Conservation (phyloP, 2,113 vertebrate species). For the Poicephalus gulielmi region DNA sequence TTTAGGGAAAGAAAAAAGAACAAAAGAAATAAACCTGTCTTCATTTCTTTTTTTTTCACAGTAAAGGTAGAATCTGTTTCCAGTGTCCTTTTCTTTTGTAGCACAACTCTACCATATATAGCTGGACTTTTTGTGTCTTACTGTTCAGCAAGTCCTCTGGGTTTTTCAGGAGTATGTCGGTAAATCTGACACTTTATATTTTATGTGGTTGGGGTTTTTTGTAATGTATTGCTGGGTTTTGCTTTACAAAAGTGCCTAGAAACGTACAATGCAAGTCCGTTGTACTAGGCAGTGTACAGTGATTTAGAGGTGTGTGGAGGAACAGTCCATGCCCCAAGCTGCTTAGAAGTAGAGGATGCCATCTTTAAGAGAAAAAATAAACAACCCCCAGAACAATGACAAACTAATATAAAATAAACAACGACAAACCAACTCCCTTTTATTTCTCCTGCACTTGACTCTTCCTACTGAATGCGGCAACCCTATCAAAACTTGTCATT, state of each 20-base stretch:
- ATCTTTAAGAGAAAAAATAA: neutral
- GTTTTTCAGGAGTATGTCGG: neutral
- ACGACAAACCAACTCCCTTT: neutral
- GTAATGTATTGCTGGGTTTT: neutral
- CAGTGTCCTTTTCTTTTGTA: neutral
- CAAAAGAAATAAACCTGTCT: neutral
- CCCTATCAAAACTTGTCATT: conserved; percentile 9
- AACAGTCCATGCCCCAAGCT: neutral
- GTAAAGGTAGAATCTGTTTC: neutral
- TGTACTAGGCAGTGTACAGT: fast-evolving
- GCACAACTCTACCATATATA: neutral
- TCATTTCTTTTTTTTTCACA: neutral
- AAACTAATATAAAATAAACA: neutral
- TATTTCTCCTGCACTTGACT: neutral
- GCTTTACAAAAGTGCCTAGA: neutral
- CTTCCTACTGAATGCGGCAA: neutral
- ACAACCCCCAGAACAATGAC: neutral
- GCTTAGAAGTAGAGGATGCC: neutral
- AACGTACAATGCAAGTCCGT: neutral
- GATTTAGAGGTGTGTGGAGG: neutral
- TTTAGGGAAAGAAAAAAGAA: neutral
- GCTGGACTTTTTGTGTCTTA: neutral
- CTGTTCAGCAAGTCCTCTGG: neutral
- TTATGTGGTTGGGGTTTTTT: neutral
- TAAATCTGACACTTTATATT: neutral